phyloP scores from a whole-genome alignment of 2,888 invertebrate genomes.

The Hypomecis punctinalis region DNA sequence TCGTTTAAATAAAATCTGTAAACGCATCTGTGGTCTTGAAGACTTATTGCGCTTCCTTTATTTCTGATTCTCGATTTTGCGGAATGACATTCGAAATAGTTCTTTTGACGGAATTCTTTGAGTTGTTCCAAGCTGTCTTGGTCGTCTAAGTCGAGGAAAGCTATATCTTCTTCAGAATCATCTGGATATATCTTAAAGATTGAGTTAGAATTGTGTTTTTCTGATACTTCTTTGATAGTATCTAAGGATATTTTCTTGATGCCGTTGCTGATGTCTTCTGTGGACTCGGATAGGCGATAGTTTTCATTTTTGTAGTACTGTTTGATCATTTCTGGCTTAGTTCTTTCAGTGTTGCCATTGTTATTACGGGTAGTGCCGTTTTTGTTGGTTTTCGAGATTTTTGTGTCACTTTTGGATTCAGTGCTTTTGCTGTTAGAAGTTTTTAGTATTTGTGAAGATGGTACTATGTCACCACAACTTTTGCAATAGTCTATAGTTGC shows the following conservation, averaged over 20 bases:
- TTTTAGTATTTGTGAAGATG: background rate
- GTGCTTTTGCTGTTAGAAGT: constrained; percentile 1
- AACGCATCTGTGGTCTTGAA: constrained; percentile 76
- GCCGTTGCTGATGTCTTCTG: constrained; percentile 48
- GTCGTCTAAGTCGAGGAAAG: constrained; percentile 48
- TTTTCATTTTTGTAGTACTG: constrained; percentile 75
- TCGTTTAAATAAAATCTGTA: constrained; percentile 85
- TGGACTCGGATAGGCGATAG: constrained; percentile 62
- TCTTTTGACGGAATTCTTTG: constrained; percentile 82
- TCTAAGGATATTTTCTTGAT: constrained; percentile 57
- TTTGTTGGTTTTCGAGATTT: constrained; percentile 2
- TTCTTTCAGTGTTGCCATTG: constrained; percentile 29
- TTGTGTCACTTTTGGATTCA: background rate
- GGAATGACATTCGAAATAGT: constrained; percentile 87
- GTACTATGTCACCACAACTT: constrained; percentile 62
- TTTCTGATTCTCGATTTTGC: constrained; percentile 65
- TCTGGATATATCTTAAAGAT: constrained; percentile 50
- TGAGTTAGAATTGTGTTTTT: constrained; percentile 49
- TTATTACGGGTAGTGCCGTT: constrained; percentile 1
- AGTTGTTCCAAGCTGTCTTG: constrained; percentile 52
- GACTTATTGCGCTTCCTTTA: constrained; percentile 53
- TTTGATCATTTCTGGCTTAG: constrained; percentile 48
- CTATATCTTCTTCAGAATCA: constrained; percentile 54
- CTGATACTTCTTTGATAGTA: constrained; percentile 67
- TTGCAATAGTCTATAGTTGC: constrained; percentile 49